A percentile compares a stretch with the other conserved stretches of the same genome.
phyloP scores from a whole-genome alignment of 2,113 vertebrate species.

The Mesocricetus auratus region DNA sequence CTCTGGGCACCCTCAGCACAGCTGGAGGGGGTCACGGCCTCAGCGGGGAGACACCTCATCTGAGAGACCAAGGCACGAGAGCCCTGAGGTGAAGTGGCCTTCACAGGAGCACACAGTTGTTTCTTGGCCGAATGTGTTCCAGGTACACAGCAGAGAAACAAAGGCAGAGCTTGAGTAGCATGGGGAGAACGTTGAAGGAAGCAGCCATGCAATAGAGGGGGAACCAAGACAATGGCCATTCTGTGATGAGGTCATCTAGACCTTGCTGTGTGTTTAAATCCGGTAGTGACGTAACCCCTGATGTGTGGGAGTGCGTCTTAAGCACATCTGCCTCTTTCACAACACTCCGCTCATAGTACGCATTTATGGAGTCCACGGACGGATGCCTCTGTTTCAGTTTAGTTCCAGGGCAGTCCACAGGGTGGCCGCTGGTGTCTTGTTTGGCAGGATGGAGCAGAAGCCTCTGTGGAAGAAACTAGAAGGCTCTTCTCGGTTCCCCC shows the following conservation, averaged over 20 bases:
- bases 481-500: not conserved
- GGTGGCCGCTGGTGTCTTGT: too few species aligned
- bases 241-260: not conserved
- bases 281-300: not conserved
- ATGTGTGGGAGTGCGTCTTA: not conserved
- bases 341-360: not conserved
- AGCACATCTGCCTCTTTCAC: not conserved
- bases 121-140: not conserved
- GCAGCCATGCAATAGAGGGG: fast-evolving
- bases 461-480: not conserved
- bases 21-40: not conserved
- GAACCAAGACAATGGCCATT: not conserved
- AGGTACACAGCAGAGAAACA: not conserved
- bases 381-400: not conserved
- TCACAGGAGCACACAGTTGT: not conserved
- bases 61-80: not conserved
- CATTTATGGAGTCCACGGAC: not conserved
- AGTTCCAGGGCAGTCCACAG: not conserved
- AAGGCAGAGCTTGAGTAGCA: not conserved
- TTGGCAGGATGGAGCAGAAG: not conserved
- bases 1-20: not conserved
- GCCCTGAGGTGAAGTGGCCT: not conserved
- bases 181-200: not conserved
- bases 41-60: not conserved
- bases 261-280: not conserved